A percentile compares a stretch with the other conserved stretches of the same genome.
phyloP scores from a whole-genome alignment of 2,797 vertebrate genomes.

The Chrosomus eos region DNA sequence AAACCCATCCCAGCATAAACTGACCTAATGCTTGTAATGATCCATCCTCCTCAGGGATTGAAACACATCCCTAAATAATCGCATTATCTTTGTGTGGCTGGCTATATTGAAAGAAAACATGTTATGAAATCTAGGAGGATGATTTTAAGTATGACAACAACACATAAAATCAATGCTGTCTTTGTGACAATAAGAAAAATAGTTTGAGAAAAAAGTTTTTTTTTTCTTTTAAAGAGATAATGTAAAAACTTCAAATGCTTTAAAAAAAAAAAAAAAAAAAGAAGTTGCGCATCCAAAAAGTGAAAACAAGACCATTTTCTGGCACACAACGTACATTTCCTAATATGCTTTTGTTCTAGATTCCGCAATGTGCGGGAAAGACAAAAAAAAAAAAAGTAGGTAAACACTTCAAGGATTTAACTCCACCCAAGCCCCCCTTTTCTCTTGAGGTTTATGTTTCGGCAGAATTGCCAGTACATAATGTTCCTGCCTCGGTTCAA shows the following conservation, averaged over 20 bases:
- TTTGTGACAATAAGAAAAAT: neutral
- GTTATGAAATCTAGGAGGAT: neutral
- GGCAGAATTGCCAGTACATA: slow-evolving; percentile 74
- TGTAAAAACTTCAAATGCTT: neutral
- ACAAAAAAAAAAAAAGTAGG: slow-evolving; percentile 54
- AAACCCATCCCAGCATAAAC: slow-evolving; percentile 62
- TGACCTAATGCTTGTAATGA: slow-evolving; percentile 66
- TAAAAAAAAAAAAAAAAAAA: neutral
- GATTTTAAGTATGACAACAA: neutral
- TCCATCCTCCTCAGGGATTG: slow-evolving; percentile 48
- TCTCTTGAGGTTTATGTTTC: slow-evolving; percentile 73
- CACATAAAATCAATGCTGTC: neutral
- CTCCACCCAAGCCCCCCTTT: slow-evolving; percentile 54
- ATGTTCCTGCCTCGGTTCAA: slow-evolving; percentile 73
- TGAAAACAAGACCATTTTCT: slow-evolving; percentile 45
- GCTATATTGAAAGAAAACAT: neutral
- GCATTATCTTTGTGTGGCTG: neutral
- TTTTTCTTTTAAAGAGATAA: neutral
- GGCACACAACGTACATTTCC: slow-evolving; percentile 53
- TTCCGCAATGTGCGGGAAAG: slow-evolving; percentile 47
- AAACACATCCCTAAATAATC: slow-evolving; percentile 16
- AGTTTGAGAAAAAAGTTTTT: neutral
- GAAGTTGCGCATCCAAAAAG: slow-evolving; percentile 29
- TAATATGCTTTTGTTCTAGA: slow-evolving; percentile 55
- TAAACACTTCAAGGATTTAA: slow-evolving; percentile 74